These are phyloP conservation scores for Epirrhoe tristata DNA, from an alignment of 2,888 invertebrate genomes.

Conservation along the genomic window DNA sequence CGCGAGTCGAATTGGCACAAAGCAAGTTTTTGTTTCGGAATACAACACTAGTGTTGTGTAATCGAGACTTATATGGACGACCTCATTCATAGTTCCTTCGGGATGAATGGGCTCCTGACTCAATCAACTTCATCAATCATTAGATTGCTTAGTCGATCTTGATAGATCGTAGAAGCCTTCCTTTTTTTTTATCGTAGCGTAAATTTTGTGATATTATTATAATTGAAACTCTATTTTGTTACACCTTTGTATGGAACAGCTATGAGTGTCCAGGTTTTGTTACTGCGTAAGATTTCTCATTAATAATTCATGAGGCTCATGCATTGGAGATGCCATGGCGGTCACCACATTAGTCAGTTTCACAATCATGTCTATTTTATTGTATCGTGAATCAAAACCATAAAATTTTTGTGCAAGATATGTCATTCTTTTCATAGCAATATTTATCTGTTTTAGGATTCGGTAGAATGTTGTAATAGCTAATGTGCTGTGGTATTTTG, in stretches of 20 bases:
- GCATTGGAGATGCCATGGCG: slow-evolving; percentile 10
- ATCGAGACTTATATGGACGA: slow-evolving; percentile 47
- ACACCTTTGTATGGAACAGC: no score
- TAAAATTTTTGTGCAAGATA: neutral
- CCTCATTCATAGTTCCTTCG: slow-evolving; percentile 51
- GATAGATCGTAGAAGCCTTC: no score
- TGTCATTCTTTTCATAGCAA: neutral
- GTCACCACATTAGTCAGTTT: slow-evolving; percentile 29
- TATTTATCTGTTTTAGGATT: neutral
- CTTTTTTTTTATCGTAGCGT: neutral
- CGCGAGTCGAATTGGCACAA: slow-evolving; percentile 71
- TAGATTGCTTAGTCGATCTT: neutral
- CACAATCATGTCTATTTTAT: slow-evolving; percentile 12
- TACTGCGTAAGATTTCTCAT: slow-evolving; percentile 26
- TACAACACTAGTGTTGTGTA: slow-evolving; percentile 39
- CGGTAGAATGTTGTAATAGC: no score
- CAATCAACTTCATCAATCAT: neutral
- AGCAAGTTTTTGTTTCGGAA: slow-evolving; percentile 61
- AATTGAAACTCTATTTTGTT: no score
- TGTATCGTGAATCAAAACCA: slow-evolving; percentile 11
- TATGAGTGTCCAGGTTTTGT: no score
- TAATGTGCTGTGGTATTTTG: no score
- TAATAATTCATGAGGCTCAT: slow-evolving; percentile 30
- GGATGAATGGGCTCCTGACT: slow-evolving; percentile 39
- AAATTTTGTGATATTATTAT: no score